These are phyloP conservation scores for Caenorhabditis zanzibari DNA, from an alignment of 2,888 invertebrate species.

Conservation along the genomic window DNA sequence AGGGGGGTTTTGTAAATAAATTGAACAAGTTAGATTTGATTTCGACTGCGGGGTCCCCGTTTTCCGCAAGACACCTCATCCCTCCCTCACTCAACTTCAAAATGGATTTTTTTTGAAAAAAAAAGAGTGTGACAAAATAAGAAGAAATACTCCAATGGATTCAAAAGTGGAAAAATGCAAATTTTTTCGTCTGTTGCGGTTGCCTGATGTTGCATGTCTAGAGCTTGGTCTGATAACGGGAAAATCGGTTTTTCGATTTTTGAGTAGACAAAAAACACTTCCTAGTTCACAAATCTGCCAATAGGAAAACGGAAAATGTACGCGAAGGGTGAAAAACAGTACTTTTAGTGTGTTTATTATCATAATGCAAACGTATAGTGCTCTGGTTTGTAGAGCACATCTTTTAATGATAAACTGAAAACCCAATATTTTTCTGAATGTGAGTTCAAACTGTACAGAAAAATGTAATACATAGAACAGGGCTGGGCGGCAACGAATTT, in stretches of 20 bases:
- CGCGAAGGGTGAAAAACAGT: background rate
- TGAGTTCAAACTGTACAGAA: too few relatives aligned
- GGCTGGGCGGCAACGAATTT: too few relatives aligned
- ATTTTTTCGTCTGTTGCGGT: conserved; percentile 19
- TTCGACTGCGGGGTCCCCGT: conserved; percentile 44
- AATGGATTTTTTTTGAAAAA: background rate
- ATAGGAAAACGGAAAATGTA: too few relatives aligned
- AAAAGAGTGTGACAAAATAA: conserved; percentile 2
- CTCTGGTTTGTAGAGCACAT: too few relatives aligned
- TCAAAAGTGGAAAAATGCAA: conserved; percentile 32
- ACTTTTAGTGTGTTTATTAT: background rate
- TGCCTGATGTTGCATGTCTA: conserved; percentile 22
- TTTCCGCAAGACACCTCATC: conserved; percentile 17
- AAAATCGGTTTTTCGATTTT: conserved; percentile 21
- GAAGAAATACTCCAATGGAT: background rate
- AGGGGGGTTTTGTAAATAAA: conserved; percentile 53
- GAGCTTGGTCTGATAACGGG: conserved; percentile 15
- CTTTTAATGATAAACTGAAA: too few relatives aligned
- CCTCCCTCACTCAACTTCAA: background rate
- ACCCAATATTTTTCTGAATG: too few relatives aligned
- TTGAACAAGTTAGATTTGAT: conserved; percentile 69
- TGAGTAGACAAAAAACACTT: background rate
- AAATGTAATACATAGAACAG: too few relatives aligned
- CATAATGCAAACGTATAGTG: too few relatives aligned
- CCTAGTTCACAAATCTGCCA: background rate